These are phyloP conservation scores for Azorinus chamasolen DNA, from an alignment of 2,888 invertebrate species.

Conservation along the genomic window DNA sequence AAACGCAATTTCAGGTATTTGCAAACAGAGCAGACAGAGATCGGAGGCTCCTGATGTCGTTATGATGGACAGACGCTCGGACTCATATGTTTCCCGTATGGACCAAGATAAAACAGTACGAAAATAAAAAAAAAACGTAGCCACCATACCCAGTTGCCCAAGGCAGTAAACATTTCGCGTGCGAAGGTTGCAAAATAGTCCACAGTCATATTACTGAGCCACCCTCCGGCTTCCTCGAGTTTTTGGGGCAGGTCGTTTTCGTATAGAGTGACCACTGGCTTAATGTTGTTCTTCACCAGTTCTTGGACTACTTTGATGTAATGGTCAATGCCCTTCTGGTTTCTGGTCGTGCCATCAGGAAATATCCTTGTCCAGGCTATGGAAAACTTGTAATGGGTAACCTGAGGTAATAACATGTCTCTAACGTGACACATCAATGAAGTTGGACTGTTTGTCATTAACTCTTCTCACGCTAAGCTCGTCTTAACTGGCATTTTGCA, in stretches of 20 bases:
- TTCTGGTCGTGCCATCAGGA: conserved; percentile 88
- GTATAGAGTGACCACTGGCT: conserved; percentile 88
- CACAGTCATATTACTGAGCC: conserved; percentile 78
- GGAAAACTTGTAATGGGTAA: conserved; percentile 83
- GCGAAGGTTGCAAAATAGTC: conserved; percentile 84
- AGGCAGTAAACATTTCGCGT: conserved; percentile 81
- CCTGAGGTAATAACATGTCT: conserved; percentile 59
- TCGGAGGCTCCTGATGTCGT: no score
- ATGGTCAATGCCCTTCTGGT: conserved; percentile 91
- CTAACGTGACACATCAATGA: no score
- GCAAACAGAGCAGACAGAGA: no score
- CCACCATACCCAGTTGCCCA: conserved; percentile 85
- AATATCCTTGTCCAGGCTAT: conserved; percentile 92
- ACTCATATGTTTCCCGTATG: no score
- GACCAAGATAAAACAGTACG: no score
- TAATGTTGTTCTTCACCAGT: conserved; percentile 88
- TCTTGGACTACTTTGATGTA: conserved; percentile 92
- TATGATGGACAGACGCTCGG: no score
- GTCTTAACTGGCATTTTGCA: no score
- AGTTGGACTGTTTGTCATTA: no score
- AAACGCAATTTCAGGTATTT: no score
- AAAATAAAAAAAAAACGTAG: no score
- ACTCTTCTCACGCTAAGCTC: no score
- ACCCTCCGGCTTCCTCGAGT: conserved; percentile 86
- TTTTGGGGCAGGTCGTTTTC: conserved; percentile 85